Base-by-base conservation (phyloP, 2,888 invertebrate species). In the Noctuana brunneofusca region DNA sequence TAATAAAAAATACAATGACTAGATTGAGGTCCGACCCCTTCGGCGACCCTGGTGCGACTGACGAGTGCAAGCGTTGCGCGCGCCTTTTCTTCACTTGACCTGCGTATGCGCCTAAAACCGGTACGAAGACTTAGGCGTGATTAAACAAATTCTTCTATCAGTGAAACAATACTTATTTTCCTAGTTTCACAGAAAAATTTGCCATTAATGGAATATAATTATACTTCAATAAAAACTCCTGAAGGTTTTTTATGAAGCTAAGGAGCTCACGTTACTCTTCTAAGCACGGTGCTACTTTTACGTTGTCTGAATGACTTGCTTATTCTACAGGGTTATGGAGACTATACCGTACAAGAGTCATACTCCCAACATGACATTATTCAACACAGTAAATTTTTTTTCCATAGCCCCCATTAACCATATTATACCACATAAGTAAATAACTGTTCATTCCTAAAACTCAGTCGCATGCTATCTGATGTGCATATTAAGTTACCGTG, bases 41-140 rank as follows among this genome's bases (percentile, higher is more conserved):
- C 75, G 84, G 79, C 87, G 88, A 86, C 85, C 86, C 84, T 83
- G 84, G 84, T 73, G 79, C 81, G 83, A 91, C 90, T 91, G 89
- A 85, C 83, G 80, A 78, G 70, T 76, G 77, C 72, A 69, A 75
- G 74, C 74, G 72, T 72, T 68, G 89, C 84, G 86, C 89, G 82
- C 87, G 87, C 89, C 83, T 91, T 91, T 90, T 91, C 89, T 87
- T 90, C 85, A 75, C 78, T 75, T 77, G 77, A 75, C 76, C 79
- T 74, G 83, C 82, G 82, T 80, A 75, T 76, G 79, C 82, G 79
- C 74, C 67, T 68, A 72, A 80, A 89, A 89, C 90, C 89, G 90
- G 89, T 89, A 83, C 76, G 70, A 84, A 81, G 77, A 80, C 78
- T 82, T 81, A 83, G 81, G 78, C 80, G 80, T 35, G 78, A 84